Base-by-base conservation (phyloP, 2,113 vertebrate species). In the Neomonachus schauinslandi region DNA sequence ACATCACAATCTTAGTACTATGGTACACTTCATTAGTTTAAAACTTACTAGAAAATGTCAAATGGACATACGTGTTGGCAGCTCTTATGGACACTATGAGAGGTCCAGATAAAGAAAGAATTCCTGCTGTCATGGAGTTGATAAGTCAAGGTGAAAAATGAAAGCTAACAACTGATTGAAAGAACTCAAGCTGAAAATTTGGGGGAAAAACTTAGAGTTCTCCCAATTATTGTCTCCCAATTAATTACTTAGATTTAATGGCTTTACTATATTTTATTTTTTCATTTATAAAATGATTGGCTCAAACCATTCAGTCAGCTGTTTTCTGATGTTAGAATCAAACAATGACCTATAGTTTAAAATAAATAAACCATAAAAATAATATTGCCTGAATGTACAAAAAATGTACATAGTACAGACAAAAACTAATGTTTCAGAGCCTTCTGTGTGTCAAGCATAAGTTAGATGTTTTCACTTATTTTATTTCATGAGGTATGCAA, bases 61-160 rank as follows among this genome's bases (percentile, higher is more conserved):
- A 31, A 71, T 53, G 19, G 3, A 76, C 11, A 65, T 31, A 14
- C 28, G 8, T 46, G 8, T n/a, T 82, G n/a, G 39, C 16, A 63
- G 14, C 2, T 65, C 3, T 42, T 9, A 3, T 57, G 11, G 4
- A 24, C 36, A 67, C 4, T 7, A 0, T 13, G 57, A 55, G 31
- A 51, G 16, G 15, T 42, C 4, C 12, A 69, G 42, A 79, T 42
- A 72, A 2, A 89, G 24, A 65, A 28, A 69, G 12, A 26, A 28
- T 16, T 8, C 28, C 22, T 28, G 5, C 22, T 19, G 1, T 65
- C 26, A 24, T 42, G 36, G 4, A 90, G 9, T 0, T 80, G 14
- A 72, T 39, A 36, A 86, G 90, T 71, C 28, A 91, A 93, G 6
- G 3, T 22, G 65, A 71, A 91, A 21, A 49, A 7, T 12, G 0